A percentile compares a stretch with the other conserved stretches of the same genome.
These are phyloP conservation scores for Nephila pilipes DNA, from an alignment of 1,140 invertebrate species.

Conservation along the genomic window DNA sequence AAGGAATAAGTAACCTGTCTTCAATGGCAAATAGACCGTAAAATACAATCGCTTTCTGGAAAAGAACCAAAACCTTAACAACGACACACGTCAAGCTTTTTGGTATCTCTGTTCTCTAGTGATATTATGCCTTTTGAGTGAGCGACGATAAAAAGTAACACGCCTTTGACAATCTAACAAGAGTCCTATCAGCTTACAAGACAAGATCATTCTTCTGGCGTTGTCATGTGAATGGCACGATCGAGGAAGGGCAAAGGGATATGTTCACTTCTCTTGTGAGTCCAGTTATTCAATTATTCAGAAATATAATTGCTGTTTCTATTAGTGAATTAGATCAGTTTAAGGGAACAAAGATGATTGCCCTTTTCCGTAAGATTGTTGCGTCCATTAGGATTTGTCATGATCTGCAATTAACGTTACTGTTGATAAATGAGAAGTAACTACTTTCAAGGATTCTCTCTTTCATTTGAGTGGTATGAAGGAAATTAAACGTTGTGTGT, in stretches of 20 bases:
- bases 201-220: conserved; percentile 32
- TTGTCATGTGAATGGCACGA: background rate
- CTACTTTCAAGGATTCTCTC: background rate
- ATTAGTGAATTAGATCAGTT: conserved; percentile 6
- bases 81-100: background rate
- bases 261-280: background rate
- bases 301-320: conserved; percentile 8
- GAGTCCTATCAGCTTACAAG: conserved; percentile 38
- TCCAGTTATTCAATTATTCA: conserved; percentile 20
- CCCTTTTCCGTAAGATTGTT: conserved; percentile 6
- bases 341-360: background rate
- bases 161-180: conserved; percentile 43
- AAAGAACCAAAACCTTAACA: background rate
- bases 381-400: background rate
- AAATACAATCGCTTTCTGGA: conserved; percentile 9
- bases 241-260: background rate
- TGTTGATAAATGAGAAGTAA: background rate
- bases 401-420: conserved; percentile 14
- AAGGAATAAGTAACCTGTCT: background rate
- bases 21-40: background rate
- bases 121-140: conserved; percentile 24
- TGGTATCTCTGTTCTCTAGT: conserved; percentile 1
- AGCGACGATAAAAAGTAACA: conserved; percentile 35
- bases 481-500: too few relatives aligned
- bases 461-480: too few relatives aligned